Conservation (phyloP, 2,888 invertebrate genomes). For the Chrysotoxum bicinctum region DNA sequence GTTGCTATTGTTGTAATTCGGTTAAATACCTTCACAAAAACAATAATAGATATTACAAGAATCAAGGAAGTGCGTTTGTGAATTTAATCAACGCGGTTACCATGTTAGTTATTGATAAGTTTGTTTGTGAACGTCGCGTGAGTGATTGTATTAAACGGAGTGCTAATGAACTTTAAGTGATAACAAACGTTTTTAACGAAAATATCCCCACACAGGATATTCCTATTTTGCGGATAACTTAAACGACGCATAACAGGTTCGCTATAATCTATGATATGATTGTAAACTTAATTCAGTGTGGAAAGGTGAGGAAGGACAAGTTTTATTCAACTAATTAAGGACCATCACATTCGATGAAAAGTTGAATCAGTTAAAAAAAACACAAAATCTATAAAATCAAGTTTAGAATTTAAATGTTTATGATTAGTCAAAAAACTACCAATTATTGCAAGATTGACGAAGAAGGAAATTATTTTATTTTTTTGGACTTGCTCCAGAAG, state of each 20-base stretch:
- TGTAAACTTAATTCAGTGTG: not conserved
- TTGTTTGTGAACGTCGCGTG: slow-evolving; percentile 48
- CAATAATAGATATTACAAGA: not conserved
- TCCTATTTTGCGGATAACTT: not conserved
- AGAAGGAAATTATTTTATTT: too few relatives aligned
- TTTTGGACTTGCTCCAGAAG: too few relatives aligned
- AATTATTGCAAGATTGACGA: too few relatives aligned
- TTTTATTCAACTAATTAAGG: too few relatives aligned
- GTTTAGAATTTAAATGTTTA: too few relatives aligned
- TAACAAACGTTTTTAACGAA: not conserved
- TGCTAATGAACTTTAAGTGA: not conserved
- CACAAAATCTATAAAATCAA: too few relatives aligned
- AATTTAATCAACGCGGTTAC: slow-evolving; percentile 53
- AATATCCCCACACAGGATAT: not conserved
- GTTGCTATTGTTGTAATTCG: not conserved
- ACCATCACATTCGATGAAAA: too few relatives aligned
- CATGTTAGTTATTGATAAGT: slow-evolving; percentile 53
- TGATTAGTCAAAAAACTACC: too few relatives aligned
- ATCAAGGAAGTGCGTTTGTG: slow-evolving; percentile 25
- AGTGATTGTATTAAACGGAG: slow-evolving; percentile 5
- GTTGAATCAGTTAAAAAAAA: too few relatives aligned
- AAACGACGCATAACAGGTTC: not conserved
- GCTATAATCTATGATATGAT: not conserved
- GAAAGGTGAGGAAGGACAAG: not conserved
- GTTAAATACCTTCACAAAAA: slow-evolving; percentile 21